Evolutionary conservation across 2,888 invertebrate genomes (phyloP), one percentile per base, ranked within the genome.

Genomic region (Nephrocerus scutellatus): DNA sequence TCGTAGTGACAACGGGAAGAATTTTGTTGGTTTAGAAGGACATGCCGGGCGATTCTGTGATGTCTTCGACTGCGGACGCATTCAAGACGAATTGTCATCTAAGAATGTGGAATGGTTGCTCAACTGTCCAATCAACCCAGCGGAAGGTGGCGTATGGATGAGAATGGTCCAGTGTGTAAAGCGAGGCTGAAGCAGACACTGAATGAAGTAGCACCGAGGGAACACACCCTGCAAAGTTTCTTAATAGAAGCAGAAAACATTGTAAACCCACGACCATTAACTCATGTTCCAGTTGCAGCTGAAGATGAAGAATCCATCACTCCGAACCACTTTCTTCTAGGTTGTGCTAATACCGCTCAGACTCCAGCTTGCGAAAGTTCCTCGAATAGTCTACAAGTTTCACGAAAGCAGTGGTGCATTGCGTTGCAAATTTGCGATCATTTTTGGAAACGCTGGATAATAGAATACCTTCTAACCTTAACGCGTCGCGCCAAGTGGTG

Each of bases 1-100:
- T 9, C 32, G 36, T 2, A 36, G 33, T 14, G 46, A 48, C 34
- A 46, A 44, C 8, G 46, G 45, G 7, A 49, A 38, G 16, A 43
- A 47, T 35, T 47, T 47, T 23, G 14, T 41, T 15, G 44, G 36
- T 16, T 36, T 22, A 4, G 19, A 34, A 18, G 14, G 23, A 29
- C 23, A 32, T 22, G 26, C 19, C 20, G 34, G 23, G 20, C 31
- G 29, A 21, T 28, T 36, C 10, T 8, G 9, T 2, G 18, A 42
- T 8, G 30, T 30, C 5, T 40, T 40, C 16, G 36, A 36, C 4
- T 35, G 23, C 24, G 6, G n/a, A n/a, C 13, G 15, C 4, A 30
- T 39, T 19, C 26, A 30, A 10, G 16, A 18, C 18, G 26, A 40
- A 19, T 8, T 41, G 16, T 35, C 40, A 30, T 8, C 31, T 3